These are phyloP conservation scores for Andrena marginata DNA, from an alignment of 2,888 invertebrate species.

Conservation along the genomic window DNA sequence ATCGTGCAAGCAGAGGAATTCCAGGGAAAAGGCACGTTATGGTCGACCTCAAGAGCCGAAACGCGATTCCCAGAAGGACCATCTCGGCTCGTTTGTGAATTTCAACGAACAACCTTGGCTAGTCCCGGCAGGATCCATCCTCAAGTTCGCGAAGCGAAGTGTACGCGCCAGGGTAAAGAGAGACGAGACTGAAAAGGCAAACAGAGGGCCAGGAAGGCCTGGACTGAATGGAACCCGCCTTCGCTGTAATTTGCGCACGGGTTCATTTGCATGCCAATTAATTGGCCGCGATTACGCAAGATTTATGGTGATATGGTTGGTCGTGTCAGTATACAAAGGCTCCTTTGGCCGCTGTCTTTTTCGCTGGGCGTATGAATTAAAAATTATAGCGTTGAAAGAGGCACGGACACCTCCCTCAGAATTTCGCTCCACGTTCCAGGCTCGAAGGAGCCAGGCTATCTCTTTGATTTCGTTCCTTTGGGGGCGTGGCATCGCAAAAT, in stretches of 20 bases:
- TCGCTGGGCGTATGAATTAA: conserved; percentile 33
- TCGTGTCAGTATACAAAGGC: conserved; percentile 26
- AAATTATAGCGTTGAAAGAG: conserved; percentile 26
- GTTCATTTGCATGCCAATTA: conserved; percentile 74
- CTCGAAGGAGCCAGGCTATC: not conserved
- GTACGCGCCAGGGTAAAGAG: not conserved
- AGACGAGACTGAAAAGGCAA: not conserved
- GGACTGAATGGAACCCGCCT: conserved; percentile 54
- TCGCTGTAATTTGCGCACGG: conserved; percentile 61
- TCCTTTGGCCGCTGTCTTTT: conserved; percentile 14
- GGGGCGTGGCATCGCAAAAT: not conserved
- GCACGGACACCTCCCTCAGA: not conserved
- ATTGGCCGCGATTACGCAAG: conserved; percentile 65
- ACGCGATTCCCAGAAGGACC: conserved; percentile 71
- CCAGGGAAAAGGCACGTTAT: conserved; percentile 40
- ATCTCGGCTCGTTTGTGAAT: conserved; percentile 74
- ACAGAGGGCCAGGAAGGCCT: conserved; percentile 16
- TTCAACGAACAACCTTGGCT: conserved; percentile 62
- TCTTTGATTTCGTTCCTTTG: not conserved
- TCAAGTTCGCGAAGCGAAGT: not conserved
- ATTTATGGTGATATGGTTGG: conserved; percentile 62
- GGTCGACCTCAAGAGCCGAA: conserved; percentile 40
- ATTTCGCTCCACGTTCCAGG: not conserved
- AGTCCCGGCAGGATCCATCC: conserved; percentile 26
- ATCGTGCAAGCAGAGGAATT: conserved; percentile 36